Base-by-base conservation (phyloP, 2,113 vertebrate genomes). In the human region DNA sequence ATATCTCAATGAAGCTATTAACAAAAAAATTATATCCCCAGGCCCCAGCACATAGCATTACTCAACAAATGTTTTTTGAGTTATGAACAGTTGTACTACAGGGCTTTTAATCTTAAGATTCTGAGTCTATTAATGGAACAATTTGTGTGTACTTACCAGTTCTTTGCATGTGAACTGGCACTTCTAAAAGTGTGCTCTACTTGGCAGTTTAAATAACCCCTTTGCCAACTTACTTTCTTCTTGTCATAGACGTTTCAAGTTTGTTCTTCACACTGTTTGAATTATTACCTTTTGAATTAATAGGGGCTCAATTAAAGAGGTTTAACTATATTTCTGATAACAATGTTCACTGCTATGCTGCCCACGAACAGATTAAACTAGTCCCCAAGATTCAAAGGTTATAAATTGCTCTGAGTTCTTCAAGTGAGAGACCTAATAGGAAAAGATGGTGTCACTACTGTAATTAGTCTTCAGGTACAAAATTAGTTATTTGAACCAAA, bases 401-500 rank as follows among this genome's bases (percentile, higher is more conserved):
- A 96, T 76, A 92, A 94, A 88, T 55, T 86, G 57, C 86, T 85
- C 79, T 22, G 50, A 96, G 75, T 89, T 93, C 82, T 92, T 96
- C 79, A 96, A 93, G 70, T 92, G 86, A 89, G 61, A 93, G 83
- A 52, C 10, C 38, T 95, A 83, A 89, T 32, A 79, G 89, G 43
- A 93, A 96, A 97, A 96, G 45, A 75, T 72, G 92, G 70, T 96
- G 79, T 93, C 87, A 84, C 43, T 83, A 75, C 86, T 70, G 35
- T 95, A 86, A 97, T 97, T 95, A 92, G 50, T 93, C 83, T 90
- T 93, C 93, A 95, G 35, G 75, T 95, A 92, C 84, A 93, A 96
- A 96, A 90, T 92, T 83, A 89, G 91, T 93, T 94, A 93, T 61
- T 94, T 95, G 94, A 97, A 94, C 87, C 57, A 96, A 96, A 95